Evolutionary conservation across 2,113 vertebrate species (phyloP).

Genomic region (Brienomyrus longianalis): DNA sequence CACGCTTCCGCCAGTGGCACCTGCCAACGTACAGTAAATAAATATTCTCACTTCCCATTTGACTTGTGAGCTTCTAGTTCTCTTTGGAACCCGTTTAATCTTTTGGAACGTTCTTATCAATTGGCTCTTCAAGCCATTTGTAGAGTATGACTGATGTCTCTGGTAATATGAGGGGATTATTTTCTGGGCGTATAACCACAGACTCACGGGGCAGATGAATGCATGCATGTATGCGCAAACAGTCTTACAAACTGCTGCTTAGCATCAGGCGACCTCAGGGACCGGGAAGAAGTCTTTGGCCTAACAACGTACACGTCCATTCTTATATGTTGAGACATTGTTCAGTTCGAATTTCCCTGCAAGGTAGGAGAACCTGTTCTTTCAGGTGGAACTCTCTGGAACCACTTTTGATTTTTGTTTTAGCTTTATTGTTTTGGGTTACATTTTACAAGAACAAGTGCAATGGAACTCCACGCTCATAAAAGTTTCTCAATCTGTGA

Average conservation of each 20-base stretch:
- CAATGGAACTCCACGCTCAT: background rate
- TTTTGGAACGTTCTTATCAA: background rate
- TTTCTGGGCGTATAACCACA: background rate
- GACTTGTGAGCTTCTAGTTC: background rate
- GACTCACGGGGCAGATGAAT: background rate
- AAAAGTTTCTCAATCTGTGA: background rate
- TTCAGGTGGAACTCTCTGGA: background rate
- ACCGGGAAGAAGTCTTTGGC: background rate
- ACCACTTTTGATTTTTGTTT: background rate
- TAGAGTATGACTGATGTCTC: background rate
- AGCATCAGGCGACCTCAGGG: background rate
- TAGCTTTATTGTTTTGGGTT: too few species aligned
- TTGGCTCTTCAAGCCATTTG: background rate
- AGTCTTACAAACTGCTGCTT: background rate
- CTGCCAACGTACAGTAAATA: background rate
- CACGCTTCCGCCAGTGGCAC: background rate
- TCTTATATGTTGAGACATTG: slow-evolving; percentile 13
- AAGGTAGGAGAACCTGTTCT: background rate
- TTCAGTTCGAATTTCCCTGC: background rate
- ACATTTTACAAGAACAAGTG: background rate
- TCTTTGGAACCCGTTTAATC: background rate
- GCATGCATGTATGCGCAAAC: background rate
- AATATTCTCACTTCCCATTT: background rate
- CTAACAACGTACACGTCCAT: background rate
- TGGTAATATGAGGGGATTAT: background rate